Conservation (phyloP, 1,140 invertebrate genomes). For the Charaxes varanes region DNA sequence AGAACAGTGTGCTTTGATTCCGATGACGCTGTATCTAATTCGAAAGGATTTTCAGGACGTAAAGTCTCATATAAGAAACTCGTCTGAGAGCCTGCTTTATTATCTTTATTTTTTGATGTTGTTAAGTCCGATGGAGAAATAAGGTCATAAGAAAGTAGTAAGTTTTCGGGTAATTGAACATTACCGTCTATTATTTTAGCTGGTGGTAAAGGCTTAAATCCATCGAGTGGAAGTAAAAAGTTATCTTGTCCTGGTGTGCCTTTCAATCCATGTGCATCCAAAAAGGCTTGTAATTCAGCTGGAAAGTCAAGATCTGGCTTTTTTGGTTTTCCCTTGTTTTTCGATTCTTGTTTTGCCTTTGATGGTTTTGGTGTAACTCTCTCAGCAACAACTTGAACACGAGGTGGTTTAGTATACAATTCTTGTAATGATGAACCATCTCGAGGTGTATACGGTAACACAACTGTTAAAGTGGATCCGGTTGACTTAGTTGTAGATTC, state of each 20-base stretch:
- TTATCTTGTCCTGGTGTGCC: slow-evolving; percentile 51
- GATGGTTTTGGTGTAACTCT: slow-evolving; percentile 53
- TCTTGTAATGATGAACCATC: slow-evolving; percentile 65
- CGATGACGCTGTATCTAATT: slow-evolving; percentile 55
- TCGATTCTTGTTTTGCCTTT: slow-evolving; percentile 28
- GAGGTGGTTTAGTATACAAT: slow-evolving; percentile 57
- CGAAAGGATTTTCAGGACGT: slow-evolving; percentile 46
- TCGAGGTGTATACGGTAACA: slow-evolving; percentile 59
- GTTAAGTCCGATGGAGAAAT: slow-evolving; percentile 43
- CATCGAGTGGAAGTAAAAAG: slow-evolving; percentile 55
- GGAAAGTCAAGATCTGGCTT: slow-evolving; percentile 44
- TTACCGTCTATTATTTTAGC: slow-evolving; percentile 53
- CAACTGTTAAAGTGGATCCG: slow-evolving; percentile 46
- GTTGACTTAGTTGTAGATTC: slow-evolving; percentile 48
- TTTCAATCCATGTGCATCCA: slow-evolving; percentile 54
- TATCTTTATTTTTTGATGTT: slow-evolving; percentile 20
- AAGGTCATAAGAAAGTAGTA: slow-evolving; percentile 56
- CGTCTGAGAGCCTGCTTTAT: slow-evolving; percentile 26
- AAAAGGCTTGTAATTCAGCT: slow-evolving; percentile 53
- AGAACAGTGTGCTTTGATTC: slow-evolving; percentile 41
- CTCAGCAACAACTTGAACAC: slow-evolving; percentile 48
- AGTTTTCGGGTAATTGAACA: slow-evolving; percentile 59
- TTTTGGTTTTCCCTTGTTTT: slow-evolving; percentile 32
- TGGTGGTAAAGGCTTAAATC: slow-evolving; percentile 60
- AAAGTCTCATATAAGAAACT: slow-evolving; percentile 56